Base-by-base conservation (phyloP, 2,113 vertebrate genomes). In the Ictidomys tridecemlineatus region DNA sequence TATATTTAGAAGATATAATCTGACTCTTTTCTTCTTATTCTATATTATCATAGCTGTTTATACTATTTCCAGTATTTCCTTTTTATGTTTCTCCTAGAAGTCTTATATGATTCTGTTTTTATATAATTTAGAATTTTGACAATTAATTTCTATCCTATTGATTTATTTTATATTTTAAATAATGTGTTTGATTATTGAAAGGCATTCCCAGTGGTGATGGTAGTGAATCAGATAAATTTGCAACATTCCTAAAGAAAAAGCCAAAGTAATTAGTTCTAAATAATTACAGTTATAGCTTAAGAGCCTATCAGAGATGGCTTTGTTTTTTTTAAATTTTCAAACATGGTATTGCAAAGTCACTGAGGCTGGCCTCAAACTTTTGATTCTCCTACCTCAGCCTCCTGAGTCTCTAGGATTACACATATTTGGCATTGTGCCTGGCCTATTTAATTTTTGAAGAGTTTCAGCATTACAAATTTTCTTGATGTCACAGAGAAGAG, bases 161-260 rank as follows among this genome's bases (percentile, higher is more conserved):
- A 34, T 91, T 93, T 77, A 89, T 78, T 65, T 34, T 77, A 32
- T 67, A 67, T 58, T 4, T 48, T 85, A 92, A 78, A n/a, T 74
- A 67, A 70, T 58, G 20, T 65, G 8, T 91, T 88, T 84, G 53
- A 91, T 78, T 74, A 79, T 76, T 88, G 26, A 48, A 78, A 70
- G 2, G 0, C 28, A 56, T 72, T 94, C 28, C 10, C 51, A 72
- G 12, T n/a, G 26, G 8, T 69, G 18, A 12, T 93, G 30, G 48
- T 87, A 56, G 30, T 76, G 24, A 97, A 79, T 96, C 39, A 70
- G 48, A 80, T 67, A 16, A n/a, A 89, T 88, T 39, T 89, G 65
- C 20, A 74, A 84, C 28, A 58, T 65, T 85, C 11, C 14, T 39
- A 16, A 65, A 89, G 14, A 91, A 96, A 96, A 74, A 39, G 20